Evolutionary conservation across 2,113 vertebrate species (phyloP), one percentile per base, ranked within the genome.

Genomic region (Telmatochromis brichardi): DNA sequence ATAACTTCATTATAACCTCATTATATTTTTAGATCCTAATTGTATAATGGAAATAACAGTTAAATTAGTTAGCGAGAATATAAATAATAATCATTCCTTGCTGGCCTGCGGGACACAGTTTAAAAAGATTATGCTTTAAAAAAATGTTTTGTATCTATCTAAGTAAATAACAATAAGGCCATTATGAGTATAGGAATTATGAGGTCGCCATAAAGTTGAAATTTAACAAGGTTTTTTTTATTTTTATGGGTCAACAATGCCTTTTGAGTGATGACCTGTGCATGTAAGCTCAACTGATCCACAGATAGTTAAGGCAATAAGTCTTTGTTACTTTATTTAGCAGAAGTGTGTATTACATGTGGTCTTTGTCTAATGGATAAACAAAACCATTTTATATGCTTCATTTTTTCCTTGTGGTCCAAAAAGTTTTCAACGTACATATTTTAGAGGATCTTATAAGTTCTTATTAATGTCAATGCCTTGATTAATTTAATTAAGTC

Each of bases 31-130:
- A 73, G 12, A 47, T 15, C 40, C 13, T 73, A 73, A 73, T 73
- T 15, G 8, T 26, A 17, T 42, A 71, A 15, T 42, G 0, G n/a
- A 71, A 71, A 42, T 23, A 23, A 71, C 12, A 37, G 60, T 35
- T 0, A 23, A 71, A 42, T 23, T 42, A 42, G n/a, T 42, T 9
- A 15, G 35, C 10, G 3, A 23, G n/a, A 71, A 9, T 71, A 14
- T 9, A 42, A 23, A 42, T 40, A 68, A 14, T 40, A 71, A 23
- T 71, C 3, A 71, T 42, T 15, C 37, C 7, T 45, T 2, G 3
- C 7, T 15, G 11, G n/a, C 37, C 65, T 71, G n/a, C n/a, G 3
- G 35, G n/a, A 42, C 37, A 14, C 7, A 26, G n/a, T 42, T 71
- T 42, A 42, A 26, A 42, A 23, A 71, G 12, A 15, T 42, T 71